These are phyloP conservation scores for Nephrotoma guestfalica DNA, from an alignment of 2,888 invertebrate species.

Conservation along the genomic window DNA sequence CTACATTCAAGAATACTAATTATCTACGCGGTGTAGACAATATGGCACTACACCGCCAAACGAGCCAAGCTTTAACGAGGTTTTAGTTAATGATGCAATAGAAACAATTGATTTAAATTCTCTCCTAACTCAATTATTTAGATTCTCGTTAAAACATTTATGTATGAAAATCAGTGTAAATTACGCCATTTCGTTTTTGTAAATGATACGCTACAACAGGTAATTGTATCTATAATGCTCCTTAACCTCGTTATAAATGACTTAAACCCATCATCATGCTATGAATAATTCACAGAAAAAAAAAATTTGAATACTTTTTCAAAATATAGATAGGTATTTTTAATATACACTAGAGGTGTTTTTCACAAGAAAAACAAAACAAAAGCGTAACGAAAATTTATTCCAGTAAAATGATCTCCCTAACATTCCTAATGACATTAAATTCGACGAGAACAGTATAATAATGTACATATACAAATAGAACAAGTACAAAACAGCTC, in stretches of 20 bases:
- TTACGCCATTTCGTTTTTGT: not conserved
- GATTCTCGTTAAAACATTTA: not conserved
- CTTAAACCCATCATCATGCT: not conserved
- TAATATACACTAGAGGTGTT: not conserved
- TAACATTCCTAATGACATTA: not conserved
- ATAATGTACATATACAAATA: not conserved
- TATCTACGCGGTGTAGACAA: too few relatives aligned
- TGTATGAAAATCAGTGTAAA: not conserved
- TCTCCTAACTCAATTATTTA: too few relatives aligned
- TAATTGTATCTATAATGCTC: not conserved
- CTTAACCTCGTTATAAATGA: not conserved
- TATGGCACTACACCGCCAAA: too few relatives aligned
- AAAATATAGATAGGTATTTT: not conserved
- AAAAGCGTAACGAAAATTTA: not conserved
- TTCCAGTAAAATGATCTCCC: not conserved
- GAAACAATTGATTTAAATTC: not conserved
- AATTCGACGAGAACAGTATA: not conserved
- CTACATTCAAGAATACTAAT: too few relatives aligned
- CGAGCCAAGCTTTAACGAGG: not conserved
- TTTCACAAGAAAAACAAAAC: not conserved
- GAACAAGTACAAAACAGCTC: not conserved
- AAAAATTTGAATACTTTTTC: not conserved
- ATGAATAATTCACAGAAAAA: not conserved
- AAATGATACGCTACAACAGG: not conserved
- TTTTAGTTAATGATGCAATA: not conserved